A percentile compares a stretch with the other conserved stretches of the same genome.
These are phyloP conservation scores for Lasioglossum zephyrum DNA, from an alignment of 2,888 invertebrate genomes.

Conservation along the genomic window DNA sequence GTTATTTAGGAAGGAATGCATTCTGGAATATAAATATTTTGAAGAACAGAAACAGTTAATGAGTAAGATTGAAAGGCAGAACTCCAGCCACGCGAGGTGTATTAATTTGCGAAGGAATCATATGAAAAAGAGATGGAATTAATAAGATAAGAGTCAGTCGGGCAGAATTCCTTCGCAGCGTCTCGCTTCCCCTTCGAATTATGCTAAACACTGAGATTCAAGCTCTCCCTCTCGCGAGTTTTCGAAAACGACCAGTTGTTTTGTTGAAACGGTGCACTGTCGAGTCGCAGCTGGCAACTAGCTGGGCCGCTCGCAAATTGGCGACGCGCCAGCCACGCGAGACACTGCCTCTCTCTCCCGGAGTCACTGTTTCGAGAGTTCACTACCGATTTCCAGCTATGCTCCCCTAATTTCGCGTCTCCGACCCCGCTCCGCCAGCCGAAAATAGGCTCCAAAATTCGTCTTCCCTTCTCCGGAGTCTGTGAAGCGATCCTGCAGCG, in stretches of 20 bases:
- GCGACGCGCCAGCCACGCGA: slow-evolving; percentile 61
- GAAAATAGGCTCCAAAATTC: not conserved
- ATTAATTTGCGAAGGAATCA: not conserved
- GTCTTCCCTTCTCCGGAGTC: not conserved
- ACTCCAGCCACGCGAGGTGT: not conserved
- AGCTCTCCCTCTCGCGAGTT: not conserved
- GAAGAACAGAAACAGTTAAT: not conserved
- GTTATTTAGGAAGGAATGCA: too few relatives aligned
- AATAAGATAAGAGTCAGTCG: not conserved
- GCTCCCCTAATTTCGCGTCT: slow-evolving; percentile 36
- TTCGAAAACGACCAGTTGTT: slow-evolving; percentile 14
- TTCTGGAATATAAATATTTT: too few relatives aligned
- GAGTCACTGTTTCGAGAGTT: slow-evolving; percentile 38
- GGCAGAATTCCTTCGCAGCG: slow-evolving; percentile 3
- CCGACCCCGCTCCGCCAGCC: not conserved
- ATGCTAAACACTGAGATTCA: not conserved
- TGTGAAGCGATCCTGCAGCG: not conserved
- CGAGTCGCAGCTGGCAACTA: slow-evolving; percentile 56
- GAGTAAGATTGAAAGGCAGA: not conserved
- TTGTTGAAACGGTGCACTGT: slow-evolving; percentile 33
- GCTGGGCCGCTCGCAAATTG: slow-evolving; percentile 49
- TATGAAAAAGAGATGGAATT: not conserved
- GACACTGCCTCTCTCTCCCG: slow-evolving; percentile 42
- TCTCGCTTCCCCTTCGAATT: not conserved
- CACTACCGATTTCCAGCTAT: slow-evolving; percentile 7